Base-by-base conservation (phyloP, 1,140 invertebrate genomes). In the Heliconius hewitsoni region DNA sequence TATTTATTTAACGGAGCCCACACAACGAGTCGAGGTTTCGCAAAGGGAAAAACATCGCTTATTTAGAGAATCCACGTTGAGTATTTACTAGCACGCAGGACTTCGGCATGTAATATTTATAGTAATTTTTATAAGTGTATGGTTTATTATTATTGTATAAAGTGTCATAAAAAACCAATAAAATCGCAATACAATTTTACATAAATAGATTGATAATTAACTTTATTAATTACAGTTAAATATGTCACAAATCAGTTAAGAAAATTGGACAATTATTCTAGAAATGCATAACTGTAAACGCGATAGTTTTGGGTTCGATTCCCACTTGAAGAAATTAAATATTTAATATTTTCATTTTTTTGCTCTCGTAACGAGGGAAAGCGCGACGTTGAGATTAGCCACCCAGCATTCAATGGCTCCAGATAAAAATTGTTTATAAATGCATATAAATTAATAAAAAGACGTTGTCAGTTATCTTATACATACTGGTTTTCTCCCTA, bases 1-100 rank as follows among this genome's bases (percentile, higher is more conserved):
- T 90, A 91, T 88, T 91, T 92, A 91, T 90, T 91, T 87, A 92
- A 88, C 80, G 80, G 60, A 83, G 83, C 89, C 86, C 79, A 83
- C 85, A 87, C 86, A 83, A 76, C 78, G 84, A 75, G 71, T 79
- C 77, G 52, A 78, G 76, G 78, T 77, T 86, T 81, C 74, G 82
- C 85, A 83, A 81, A 77, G 81, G 82, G 52, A 85, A 82, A 82
- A 83, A 84, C 73, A 57, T 74, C 18, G 42, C 16, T 52, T 76
- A 70, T 74, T 74, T 74, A 57, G 37, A 76, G 74, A 71, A 76
- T 76, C 34, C 57, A 52, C 46, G 39, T 70, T 76, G 55, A 46
- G 60, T 50, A 19, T 71, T 46, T 76, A 76, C 57, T 27, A 71
- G 9, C 23, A 60, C 37, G n/a, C 39, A 27, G 60, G 60, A 66